These are phyloP conservation scores for Channallabes apus DNA, from an alignment of 2,797 vertebrate species.

Conservation along the genomic window DNA sequence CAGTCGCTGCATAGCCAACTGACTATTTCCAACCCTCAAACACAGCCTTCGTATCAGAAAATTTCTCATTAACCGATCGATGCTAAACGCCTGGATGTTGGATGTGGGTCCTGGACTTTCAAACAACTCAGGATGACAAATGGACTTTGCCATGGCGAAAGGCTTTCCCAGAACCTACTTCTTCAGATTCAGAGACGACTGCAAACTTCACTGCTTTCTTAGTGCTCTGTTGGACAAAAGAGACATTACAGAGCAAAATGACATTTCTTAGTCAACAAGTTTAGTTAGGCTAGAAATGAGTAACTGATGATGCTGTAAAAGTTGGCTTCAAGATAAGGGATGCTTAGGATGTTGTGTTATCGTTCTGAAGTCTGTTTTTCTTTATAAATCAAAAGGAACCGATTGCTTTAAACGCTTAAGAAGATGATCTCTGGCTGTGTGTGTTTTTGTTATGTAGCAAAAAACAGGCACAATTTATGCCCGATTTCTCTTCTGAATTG, in stretches of 20 bases:
- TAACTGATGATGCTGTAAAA: conserved; percentile 3
- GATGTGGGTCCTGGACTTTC: conserved; percentile 63
- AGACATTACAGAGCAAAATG: conserved; percentile 6
- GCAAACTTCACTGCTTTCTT: neutral
- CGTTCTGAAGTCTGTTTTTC: neutral
- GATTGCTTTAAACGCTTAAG: neutral
- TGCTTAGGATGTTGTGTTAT: neutral
- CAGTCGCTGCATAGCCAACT: conserved; percentile 64
- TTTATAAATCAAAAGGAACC: neutral
- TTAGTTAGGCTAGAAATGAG: neutral
- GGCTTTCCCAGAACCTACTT: conserved; percentile 49
- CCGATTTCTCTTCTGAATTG: neutral
- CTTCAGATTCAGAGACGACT: conserved; percentile 46
- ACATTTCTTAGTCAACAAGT: neutral
- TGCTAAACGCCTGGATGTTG: conserved; percentile 61
- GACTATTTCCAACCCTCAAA: conserved; percentile 62
- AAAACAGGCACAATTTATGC: conserved; percentile 15
- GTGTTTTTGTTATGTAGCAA: neutral
- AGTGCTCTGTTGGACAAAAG: neutral
- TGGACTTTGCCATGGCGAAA: conserved; percentile 58
- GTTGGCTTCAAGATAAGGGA: neutral
- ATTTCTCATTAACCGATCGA: conserved; percentile 62
- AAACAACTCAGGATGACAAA: conserved; percentile 75
- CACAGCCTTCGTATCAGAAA: conserved; percentile 62
- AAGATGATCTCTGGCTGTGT: neutral